Evolutionary conservation across 1,140 invertebrate genomes (phyloP).

Genomic region (Atopsyche davidsoni): DNA sequence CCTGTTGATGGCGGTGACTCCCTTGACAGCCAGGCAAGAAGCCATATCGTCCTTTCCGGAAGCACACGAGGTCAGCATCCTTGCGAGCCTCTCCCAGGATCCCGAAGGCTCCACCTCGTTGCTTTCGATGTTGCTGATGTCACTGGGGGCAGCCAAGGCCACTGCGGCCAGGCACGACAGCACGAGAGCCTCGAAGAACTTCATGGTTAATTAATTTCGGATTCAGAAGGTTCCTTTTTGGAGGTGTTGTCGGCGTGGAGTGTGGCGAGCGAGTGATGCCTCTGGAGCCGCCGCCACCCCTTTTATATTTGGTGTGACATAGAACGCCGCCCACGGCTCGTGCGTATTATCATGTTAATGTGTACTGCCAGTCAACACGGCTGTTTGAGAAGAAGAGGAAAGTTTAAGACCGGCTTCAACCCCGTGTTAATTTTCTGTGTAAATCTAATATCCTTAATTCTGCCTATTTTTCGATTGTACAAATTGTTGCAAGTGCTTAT

Average conservation of each 20-base stretch:
- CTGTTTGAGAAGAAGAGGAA: neutral
- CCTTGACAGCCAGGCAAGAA: slow-evolving; percentile 54
- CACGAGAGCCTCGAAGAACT: neutral
- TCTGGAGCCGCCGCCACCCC: slow-evolving; percentile 15
- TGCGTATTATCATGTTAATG: neutral
- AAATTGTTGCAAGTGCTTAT: too few relatives aligned
- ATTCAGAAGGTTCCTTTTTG: neutral
- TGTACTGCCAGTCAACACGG: slow-evolving; percentile 1
- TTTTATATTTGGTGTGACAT: slow-evolving; percentile 29
- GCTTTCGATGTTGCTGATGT: slow-evolving; percentile 33
- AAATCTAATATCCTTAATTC: neutral
- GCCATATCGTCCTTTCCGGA: slow-evolving; percentile 42
- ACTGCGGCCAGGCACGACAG: slow-evolving; percentile 4
- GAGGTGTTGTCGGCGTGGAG: slow-evolving; percentile 16
- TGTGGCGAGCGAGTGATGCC: slow-evolving; percentile 19
- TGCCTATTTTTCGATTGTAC: too few relatives aligned
- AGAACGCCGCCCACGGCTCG: slow-evolving; percentile 6
- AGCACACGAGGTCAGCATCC: slow-evolving; percentile 20
- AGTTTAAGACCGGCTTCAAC: neutral
- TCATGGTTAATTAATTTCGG: neutral
- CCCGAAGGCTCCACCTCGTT: slow-evolving; percentile 25
- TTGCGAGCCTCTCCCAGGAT: slow-evolving; percentile 27
- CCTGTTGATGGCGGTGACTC: slow-evolving; percentile 49
- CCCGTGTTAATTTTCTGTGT: neutral
- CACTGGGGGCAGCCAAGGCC: slow-evolving; percentile 33